Evolutionary conservation across 2,888 invertebrate species (phyloP), one percentile per base, ranked within the genome.

Genomic region (Agonopterix subpropinquella): DNA sequence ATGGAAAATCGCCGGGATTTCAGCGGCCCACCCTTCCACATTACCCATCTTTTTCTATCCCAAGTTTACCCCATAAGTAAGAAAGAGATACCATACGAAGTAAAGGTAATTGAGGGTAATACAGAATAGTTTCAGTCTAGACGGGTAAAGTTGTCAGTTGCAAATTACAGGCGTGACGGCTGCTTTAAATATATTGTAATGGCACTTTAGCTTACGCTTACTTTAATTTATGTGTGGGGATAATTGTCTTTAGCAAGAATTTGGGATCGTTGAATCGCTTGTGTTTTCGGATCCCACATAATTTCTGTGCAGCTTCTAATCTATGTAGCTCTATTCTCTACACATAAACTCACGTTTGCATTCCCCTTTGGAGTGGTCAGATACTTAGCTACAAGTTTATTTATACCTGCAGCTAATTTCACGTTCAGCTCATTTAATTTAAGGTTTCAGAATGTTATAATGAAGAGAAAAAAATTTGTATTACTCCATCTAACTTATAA

Each of bases 121-220:
- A 75, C 72, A 72, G 73, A 81, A 82, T 82, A 83, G 83, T 83
- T 86, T 78, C 61, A 84, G 85, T 85, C 85, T 85, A 84, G 85
- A 86, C 85, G 73, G 73, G 67, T 63, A 69, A 74, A 73, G 75
- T 79, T 75, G 74, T 68, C 73, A 73, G 73, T 78, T 74, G 73
- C 70, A 70, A 79, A 77, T 81, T 74, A 77, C 77, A 73, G 73
- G 74, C 74, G 70, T 76, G 69, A 76, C 59, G 63, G 42, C 49
- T 42, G 52, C 43, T 45, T 46, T 46, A 51, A 52, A 49, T 67
- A 65, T 64, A 74, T 77, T 70, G 75, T 76, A 68, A 73, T 66
- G 66, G 53, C 53, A 62, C 60, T 67, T 71, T 61, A 67, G 67
- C 69, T 71, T 64, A 73, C 70, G 75, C 70, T 70, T 73, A 62